These are phyloP conservation scores for Chaitophorus viminalis DNA, from an alignment of 2,888 invertebrate species.

Conservation along the genomic window DNA sequence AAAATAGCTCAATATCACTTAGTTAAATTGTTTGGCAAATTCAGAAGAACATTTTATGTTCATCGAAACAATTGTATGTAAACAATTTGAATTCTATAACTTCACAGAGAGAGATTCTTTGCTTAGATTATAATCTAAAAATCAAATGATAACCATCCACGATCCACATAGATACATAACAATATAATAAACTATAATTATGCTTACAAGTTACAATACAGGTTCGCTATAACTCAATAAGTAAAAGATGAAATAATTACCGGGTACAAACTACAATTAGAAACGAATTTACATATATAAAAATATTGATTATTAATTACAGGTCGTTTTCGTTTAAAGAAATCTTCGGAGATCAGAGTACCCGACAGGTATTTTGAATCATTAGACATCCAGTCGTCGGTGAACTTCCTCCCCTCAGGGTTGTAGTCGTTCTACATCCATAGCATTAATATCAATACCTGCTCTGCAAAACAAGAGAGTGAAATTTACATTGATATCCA, in stretches of 20 bases:
- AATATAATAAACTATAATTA: background rate
- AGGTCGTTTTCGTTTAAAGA: conserved; percentile 38
- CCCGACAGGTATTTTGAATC: conserved; percentile 17
- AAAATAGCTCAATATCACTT: too few relatives aligned
- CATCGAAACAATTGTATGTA: too few relatives aligned
- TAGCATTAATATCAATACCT: conserved; percentile 39
- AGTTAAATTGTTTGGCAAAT: too few relatives aligned
- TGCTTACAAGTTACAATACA: background rate
- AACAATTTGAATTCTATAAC: background rate
- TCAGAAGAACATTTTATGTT: too few relatives aligned
- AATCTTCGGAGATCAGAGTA: conserved; percentile 7
- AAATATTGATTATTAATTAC: conserved; percentile 50
- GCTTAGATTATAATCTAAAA: background rate
- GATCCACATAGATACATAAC: too few relatives aligned
- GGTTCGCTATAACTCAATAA: background rate
- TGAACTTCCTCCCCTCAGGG: conserved; percentile 41
- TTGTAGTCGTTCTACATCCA: conserved; percentile 41
- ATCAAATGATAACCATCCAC: background rate
- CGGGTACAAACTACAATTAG: conserved; percentile 18
- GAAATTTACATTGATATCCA: conserved; percentile 32
- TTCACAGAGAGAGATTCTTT: background rate
- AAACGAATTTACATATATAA: conserved; percentile 6
- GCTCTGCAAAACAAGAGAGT: conserved; percentile 26
- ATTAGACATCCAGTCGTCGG: conserved; percentile 55
- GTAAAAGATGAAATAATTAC: conserved; percentile 25